A percentile compares a stretch with the other conserved stretches of the same genome.
These are phyloP conservation scores for Charaxes varanes DNA, from an alignment of 1,140 invertebrate species.

Conservation along the genomic window DNA sequence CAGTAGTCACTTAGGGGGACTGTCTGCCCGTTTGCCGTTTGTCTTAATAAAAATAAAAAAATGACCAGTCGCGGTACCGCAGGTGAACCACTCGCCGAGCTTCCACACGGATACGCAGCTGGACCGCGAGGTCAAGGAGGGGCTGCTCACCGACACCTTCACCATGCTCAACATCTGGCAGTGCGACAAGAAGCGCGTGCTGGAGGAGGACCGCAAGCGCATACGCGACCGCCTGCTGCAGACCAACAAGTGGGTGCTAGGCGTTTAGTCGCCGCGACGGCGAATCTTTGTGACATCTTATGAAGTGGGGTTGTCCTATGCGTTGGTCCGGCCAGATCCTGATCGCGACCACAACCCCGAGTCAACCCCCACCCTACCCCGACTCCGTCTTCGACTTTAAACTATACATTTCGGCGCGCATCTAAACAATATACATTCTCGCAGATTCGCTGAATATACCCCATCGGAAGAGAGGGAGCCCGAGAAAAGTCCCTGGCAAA, in stretches of 20 bases:
- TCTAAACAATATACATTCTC: not conserved
- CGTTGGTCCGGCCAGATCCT: no score
- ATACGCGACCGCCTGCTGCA: conserved; percentile 80
- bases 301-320: no score
- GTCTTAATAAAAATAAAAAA: not conserved
- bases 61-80: not conserved
- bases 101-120: conserved; percentile 90
- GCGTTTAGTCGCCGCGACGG: no score
- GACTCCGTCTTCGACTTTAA: no score
- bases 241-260: conserved; percentile 48
- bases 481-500: conserved; percentile 70
- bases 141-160: conserved; percentile 87
- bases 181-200: conserved; percentile 84
- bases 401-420: no score
- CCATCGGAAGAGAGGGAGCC: conserved; percentile 55
- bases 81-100: conserved; percentile 94
- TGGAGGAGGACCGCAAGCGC: conserved; percentile 81
- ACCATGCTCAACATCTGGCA: conserved; percentile 87
- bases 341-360: no score
- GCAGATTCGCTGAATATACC: conserved; percentile 49
- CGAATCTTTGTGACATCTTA: no score
- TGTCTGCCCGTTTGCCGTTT: not conserved
- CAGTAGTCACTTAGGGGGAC: no score
- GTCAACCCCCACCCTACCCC: no score
- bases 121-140: conserved; percentile 89